Conservation (phyloP, 2,888 invertebrate genomes). For the Dolichopus griseipennis region DNA sequence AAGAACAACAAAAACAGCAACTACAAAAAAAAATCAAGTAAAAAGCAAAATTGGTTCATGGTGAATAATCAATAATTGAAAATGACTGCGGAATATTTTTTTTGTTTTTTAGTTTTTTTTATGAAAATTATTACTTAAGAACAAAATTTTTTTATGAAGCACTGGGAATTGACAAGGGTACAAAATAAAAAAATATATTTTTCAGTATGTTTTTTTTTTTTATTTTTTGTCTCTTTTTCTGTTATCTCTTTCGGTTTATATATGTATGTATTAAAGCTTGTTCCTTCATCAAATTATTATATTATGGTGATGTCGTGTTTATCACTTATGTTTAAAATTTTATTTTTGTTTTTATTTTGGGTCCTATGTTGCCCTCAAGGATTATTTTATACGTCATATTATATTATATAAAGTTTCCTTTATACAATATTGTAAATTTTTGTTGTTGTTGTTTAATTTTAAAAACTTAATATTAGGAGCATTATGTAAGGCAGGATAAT, state of each 20-base stretch:
- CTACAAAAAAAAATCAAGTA: too few species aligned
- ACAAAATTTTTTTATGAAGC: background rate
- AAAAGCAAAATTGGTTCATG: too few species aligned
- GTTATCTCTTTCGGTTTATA: too few species aligned
- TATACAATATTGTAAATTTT: background rate
- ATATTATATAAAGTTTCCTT: background rate
- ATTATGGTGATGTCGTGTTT: conserved; percentile 6
- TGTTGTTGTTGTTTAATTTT: background rate
- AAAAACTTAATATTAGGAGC: too few species aligned
- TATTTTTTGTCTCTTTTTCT: background rate
- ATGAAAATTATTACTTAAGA: too few species aligned
- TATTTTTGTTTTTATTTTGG: background rate
- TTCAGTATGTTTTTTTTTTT: background rate
- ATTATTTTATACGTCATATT: background rate
- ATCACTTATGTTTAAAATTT: background rate
- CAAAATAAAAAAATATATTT: too few species aligned
- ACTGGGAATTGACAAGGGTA: background rate
- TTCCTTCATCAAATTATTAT: conserved; percentile 6
- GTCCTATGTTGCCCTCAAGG: conserved; percentile 1
- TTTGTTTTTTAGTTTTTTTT: too few species aligned
- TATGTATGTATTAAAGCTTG: background rate
- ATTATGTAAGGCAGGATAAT: too few species aligned
- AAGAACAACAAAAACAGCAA: too few species aligned
- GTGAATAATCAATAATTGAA: too few species aligned
- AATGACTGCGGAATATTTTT: too few species aligned